Evolutionary conservation across 2,888 invertebrate genomes (phyloP).

Genomic region (Eubasilissa splendida): DNA sequence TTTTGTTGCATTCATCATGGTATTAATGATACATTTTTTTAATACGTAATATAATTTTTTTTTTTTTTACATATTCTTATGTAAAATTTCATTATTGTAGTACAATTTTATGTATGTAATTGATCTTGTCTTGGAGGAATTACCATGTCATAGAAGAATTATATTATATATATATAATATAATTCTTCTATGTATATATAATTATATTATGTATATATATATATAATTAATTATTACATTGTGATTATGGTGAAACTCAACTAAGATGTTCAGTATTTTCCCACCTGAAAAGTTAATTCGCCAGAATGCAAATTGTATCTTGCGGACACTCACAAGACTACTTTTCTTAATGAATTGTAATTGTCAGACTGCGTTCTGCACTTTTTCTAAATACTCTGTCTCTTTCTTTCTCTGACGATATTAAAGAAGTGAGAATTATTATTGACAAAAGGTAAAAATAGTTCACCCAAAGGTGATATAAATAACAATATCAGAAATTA

Average conservation of each 20-base stretch:
- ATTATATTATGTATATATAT: background rate
- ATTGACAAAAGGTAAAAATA: no score
- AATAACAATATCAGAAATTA: no score
- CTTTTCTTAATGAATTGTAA: no score
- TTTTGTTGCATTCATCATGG: background rate
- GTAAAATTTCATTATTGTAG: slow-evolving; percentile 1
- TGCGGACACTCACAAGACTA: no score
- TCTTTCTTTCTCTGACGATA: no score
- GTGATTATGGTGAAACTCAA: background rate
- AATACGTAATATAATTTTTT: slow-evolving; percentile 6
- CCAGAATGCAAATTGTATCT: no score
- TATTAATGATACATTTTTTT: slow-evolving; percentile 19
- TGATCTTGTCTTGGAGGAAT: slow-evolving; percentile 9
- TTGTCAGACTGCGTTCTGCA: no score
- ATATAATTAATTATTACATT: background rate
- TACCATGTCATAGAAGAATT: slow-evolving; percentile 17
- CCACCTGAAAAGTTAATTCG: no score
- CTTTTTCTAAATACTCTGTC: no score
- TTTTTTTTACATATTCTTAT: background rate
- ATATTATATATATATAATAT: background rate
- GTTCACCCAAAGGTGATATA: no score
- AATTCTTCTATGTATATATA: no score
- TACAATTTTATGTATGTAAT: slow-evolving; percentile 4
- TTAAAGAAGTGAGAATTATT: no score
- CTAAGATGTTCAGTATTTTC: background rate